A percentile compares a stretch with the other conserved stretches of the same genome.
Evolutionary conservation across 2,888 invertebrate genomes (phyloP).

Genomic region (Ornithoptera priamus): DNA sequence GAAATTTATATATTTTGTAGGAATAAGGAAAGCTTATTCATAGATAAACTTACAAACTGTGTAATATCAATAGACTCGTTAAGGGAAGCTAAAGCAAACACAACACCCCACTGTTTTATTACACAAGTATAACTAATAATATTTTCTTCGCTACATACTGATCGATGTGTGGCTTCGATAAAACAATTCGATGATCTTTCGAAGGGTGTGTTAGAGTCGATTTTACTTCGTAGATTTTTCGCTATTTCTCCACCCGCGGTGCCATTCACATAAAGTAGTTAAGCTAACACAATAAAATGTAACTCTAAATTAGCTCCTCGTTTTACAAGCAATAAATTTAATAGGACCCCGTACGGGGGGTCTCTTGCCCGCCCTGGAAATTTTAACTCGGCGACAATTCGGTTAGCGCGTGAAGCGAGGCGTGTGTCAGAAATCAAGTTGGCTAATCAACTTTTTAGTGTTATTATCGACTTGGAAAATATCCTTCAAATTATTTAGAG

Average conservation of each 20-base stretch:
- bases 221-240: conserved; percentile 35
- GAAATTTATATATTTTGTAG: background rate
- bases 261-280: conserved; percentile 66
- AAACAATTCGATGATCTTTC: conserved; percentile 34
- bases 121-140: conserved; percentile 48
- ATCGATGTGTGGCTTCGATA: conserved; percentile 35
- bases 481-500: conserved; percentile 43
- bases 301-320: conserved; percentile 77
- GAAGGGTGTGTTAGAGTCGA: conserved; percentile 33
- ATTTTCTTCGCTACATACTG: conserved; percentile 40
- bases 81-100: conserved; percentile 39
- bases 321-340: conserved; percentile 79
- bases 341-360: conserved; percentile 62
- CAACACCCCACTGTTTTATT: conserved; percentile 42
- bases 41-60: conserved; percentile 2
- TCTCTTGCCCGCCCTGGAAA: conserved; percentile 56
- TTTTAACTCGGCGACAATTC: conserved; percentile 69
- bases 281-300: conserved; percentile 76
- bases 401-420: conserved; percentile 47
- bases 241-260: conserved; percentile 51
- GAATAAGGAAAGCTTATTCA: background rate
- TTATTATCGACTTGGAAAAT: conserved; percentile 53
- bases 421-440: conserved; percentile 56
- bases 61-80: conserved; percentile 21
- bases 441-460: conserved; percentile 60